Conservation (phyloP, 1,140 invertebrate species). For the Cataglyphis hispanica region DNA sequence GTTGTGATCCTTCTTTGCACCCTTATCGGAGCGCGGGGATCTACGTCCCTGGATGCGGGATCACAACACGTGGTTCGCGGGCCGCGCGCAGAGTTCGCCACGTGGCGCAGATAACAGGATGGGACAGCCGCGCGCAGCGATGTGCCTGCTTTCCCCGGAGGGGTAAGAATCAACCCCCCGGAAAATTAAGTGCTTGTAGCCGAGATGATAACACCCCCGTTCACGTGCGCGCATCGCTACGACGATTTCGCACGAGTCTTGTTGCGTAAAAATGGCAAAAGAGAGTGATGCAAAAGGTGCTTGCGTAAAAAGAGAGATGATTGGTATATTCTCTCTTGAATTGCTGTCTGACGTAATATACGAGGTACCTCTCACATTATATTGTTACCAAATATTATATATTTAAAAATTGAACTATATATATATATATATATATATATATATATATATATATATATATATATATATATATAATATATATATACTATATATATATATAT, state of each 20-base stretch:
- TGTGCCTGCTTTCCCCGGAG: constrained; percentile 67
- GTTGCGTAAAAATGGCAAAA: constrained; percentile 52
- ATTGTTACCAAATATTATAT: background rate
- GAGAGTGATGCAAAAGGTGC: constrained; percentile 10
- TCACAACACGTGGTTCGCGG: constrained; percentile 82
- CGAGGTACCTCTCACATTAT: background rate
- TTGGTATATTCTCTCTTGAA: constrained; percentile 1
- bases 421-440: no score
- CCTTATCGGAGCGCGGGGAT: constrained; percentile 75
- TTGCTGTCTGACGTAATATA: constrained; percentile 7
- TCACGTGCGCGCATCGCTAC: constrained; percentile 67
- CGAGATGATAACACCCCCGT: constrained; percentile 81
- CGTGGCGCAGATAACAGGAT: constrained; percentile 85
- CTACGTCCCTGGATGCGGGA: constrained; percentile 73
- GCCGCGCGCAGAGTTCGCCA: constrained; percentile 78
- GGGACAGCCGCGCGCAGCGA: constrained; percentile 75
- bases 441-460: no score
- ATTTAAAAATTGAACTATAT: background rate
- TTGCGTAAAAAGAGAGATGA: constrained; percentile 1
- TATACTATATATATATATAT: no score
- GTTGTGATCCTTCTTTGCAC: constrained; percentile 82
- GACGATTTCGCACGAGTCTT: constrained; percentile 61
- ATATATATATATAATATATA: no score
- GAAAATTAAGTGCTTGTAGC: constrained; percentile 86
- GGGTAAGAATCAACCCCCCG: constrained; percentile 84